Conservation (phyloP, 2,797 vertebrate genomes). For the Mus caroli region DNA sequence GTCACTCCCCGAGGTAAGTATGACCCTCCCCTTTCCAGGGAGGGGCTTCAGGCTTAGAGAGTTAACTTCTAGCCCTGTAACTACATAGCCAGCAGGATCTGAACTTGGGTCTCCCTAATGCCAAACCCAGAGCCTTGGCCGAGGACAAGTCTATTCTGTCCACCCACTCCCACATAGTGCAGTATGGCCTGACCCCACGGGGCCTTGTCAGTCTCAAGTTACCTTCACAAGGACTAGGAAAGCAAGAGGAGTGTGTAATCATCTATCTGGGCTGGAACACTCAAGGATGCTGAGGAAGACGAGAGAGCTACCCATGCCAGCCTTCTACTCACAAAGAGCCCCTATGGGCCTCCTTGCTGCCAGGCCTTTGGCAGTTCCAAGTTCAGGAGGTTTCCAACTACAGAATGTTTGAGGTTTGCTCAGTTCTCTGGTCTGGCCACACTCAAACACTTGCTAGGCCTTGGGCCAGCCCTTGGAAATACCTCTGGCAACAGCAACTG, state of each 20-base stretch:
- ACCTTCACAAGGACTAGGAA: neutral
- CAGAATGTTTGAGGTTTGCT: conserved; percentile 67
- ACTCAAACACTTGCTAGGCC: conserved; percentile 46
- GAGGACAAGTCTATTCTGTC: neutral
- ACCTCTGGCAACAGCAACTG: conserved; percentile 45
- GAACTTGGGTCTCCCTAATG: neutral
- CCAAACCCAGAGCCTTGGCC: neutral
- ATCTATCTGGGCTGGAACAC: neutral
- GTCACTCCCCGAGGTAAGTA: neutral
- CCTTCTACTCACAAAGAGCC: neutral
- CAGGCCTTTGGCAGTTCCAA: neutral
- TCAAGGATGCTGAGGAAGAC: neutral
- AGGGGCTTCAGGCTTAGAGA: neutral
- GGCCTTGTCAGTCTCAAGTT: neutral
- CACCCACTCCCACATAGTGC: no score
- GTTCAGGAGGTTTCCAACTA: conserved; percentile 46
- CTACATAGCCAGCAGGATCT: neutral
- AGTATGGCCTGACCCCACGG: neutral
- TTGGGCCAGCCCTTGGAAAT: conserved; percentile 60
- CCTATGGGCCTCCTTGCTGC: neutral
- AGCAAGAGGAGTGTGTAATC: accelerated
- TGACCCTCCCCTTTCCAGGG: neutral
- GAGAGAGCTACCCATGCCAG: neutral
- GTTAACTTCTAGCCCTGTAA: neutral
- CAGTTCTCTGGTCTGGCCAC: conserved; percentile 58